Evolutionary conservation across 2,797 vertebrate genomes (phyloP).

Genomic region (Sylvilagus floridanus): DNA sequence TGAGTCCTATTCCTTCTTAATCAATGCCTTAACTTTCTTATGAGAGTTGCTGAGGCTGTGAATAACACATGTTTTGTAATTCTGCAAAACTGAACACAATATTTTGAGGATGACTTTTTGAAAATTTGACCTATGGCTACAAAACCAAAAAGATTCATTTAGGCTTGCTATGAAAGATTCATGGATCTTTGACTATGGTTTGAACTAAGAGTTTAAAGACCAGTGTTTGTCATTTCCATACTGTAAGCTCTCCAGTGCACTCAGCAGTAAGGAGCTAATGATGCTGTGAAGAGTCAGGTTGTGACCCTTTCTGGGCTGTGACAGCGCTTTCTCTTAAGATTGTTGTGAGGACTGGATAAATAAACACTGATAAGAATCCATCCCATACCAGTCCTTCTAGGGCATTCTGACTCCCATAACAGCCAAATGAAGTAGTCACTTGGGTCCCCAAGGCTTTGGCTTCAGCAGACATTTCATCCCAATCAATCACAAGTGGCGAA

Average conservation of each 20-base stretch:
- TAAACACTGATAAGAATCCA: not conserved
- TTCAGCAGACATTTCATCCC: not conserved
- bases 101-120: constrained; percentile 6
- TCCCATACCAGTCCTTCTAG: not conserved
- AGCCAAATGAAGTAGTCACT: not conserved
- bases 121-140: not conserved
- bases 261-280: too few relatives aligned
- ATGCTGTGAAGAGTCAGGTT: too few relatives aligned
- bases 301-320: not conserved
- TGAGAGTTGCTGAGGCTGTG: not conserved
- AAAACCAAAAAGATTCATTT: not conserved
- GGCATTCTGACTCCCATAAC: not conserved
- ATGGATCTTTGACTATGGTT: not conserved
- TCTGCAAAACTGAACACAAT: not conserved
- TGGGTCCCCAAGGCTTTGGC: not conserved
- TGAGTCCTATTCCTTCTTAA: not conserved
- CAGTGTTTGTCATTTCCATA: not conserved
- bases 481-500: not conserved
- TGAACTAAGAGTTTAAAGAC: not conserved
- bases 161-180: not conserved
- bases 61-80: not conserved
- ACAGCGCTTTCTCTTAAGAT: fast-evolving
- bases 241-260: not conserved
- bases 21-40: not conserved
- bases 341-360: fast-evolving